A percentile compares a stretch with the other conserved stretches of the same genome.
These are phyloP conservation scores for Marmota monax DNA, from an alignment of 2,113 vertebrate species.

Conservation along the genomic window DNA sequence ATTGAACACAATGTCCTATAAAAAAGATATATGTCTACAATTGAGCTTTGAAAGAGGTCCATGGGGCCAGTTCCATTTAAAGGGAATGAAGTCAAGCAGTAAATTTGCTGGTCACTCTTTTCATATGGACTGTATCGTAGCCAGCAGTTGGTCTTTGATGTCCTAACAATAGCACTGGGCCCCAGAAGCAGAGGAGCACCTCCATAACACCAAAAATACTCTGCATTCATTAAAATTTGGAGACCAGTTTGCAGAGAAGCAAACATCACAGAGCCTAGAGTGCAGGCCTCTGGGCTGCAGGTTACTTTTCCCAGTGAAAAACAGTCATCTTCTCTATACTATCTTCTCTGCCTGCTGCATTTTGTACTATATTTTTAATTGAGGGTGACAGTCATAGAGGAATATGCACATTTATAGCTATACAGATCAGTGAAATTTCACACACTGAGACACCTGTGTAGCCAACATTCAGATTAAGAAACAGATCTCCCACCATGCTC, in stretches of 20 bases:
- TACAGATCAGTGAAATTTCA: neutral
- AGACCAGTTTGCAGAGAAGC: constrained; percentile 67
- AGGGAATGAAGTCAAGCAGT: constrained; percentile 91
- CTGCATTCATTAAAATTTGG: constrained; percentile 83
- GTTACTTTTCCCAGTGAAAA: constrained; percentile 51
- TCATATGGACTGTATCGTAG: constrained; percentile 88
- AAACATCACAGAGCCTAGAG: constrained; percentile 46
- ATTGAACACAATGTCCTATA: constrained; percentile 91
- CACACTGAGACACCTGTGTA: neutral
- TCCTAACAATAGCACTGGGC: constrained; percentile 89
- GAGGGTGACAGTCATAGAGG: neutral
- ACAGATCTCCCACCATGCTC: neutral
- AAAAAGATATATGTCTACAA: constrained; percentile 90
- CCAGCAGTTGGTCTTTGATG: constrained; percentile 92
- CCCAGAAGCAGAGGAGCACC: constrained; percentile 85
- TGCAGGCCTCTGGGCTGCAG: constrained; percentile 39
- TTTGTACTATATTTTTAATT: constrained; percentile 54
- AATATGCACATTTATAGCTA: neutral
- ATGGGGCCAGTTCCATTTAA: constrained; percentile 88
- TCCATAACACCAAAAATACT: constrained; percentile 81
- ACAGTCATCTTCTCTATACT: neutral
- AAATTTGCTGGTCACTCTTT: constrained; percentile 91
- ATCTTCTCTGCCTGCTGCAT: constrained; percentile 20
- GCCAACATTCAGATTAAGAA: neutral
- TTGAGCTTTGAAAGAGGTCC: constrained; percentile 88